Evolutionary conservation across 2,113 vertebrate genomes (phyloP).

Genomic region (Scophthalmus maximus): DNA sequence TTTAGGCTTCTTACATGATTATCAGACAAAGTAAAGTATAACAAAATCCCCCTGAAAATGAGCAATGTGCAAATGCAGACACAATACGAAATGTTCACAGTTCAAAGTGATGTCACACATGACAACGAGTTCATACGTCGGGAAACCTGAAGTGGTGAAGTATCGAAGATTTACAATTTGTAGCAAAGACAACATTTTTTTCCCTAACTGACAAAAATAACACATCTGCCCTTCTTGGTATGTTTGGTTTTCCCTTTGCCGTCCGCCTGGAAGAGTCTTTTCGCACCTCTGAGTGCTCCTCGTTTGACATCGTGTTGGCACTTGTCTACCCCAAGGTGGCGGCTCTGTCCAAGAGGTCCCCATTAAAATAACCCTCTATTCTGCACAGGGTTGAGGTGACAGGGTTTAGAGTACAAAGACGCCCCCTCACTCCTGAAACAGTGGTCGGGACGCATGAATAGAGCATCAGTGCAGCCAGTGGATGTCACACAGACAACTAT

Average conservation of each 20-base stretch:
- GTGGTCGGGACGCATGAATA: constrained; percentile 74
- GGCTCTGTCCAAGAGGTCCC: constrained; percentile 25
- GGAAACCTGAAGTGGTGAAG: too few species aligned
- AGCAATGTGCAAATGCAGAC: not conserved
- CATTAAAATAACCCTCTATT: constrained; percentile 33
- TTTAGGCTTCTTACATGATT: not conserved
- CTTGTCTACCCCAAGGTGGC: constrained; percentile 6
- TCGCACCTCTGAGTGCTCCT: constrained; percentile 1
- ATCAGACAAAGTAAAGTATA: not conserved
- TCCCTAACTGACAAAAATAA: too few species aligned
- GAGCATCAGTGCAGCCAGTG: constrained; percentile 66
- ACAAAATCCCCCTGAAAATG: not conserved
- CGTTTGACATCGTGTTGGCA: not conserved
- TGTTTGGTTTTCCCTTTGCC: too few species aligned
- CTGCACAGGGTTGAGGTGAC: constrained; percentile 65
- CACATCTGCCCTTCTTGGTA: too few species aligned
- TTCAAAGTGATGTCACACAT: too few species aligned
- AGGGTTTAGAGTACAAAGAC: constrained; percentile 77
- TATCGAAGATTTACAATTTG: too few species aligned
- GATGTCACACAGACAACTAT: constrained; percentile 72
- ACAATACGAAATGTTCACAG: too few species aligned
- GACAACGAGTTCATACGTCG: too few species aligned
- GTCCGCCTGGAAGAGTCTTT: not conserved
- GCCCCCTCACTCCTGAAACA: constrained; percentile 62
- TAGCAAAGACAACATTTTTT: too few species aligned